phyloP scores from a whole-genome alignment of 2,888 invertebrate genomes.

The Alsophila aescularia region DNA sequence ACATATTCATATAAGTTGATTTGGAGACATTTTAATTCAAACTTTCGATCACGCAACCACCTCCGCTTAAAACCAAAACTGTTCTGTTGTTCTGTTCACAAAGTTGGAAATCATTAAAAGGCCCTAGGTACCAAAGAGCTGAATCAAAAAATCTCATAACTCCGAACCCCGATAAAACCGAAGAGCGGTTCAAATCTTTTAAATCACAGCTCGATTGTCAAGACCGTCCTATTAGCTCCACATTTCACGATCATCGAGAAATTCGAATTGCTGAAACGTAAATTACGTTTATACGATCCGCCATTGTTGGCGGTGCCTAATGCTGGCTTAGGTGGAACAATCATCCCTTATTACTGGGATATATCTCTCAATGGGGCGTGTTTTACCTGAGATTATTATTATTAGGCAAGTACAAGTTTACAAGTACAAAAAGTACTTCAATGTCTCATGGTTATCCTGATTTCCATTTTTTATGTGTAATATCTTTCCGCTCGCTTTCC shows the following conservation, averaged over 20 bases:
- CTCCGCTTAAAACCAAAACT: too few relatives aligned
- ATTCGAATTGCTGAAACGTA: slow-evolving; percentile 36
- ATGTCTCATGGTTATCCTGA: too few relatives aligned
- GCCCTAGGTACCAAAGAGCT: background rate
- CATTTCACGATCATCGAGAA: slow-evolving; percentile 37
- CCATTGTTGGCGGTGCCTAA: slow-evolving; percentile 45
- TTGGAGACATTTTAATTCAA: too few relatives aligned
- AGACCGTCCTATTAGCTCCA: slow-evolving; percentile 36
- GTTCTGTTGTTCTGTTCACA: too few relatives aligned
- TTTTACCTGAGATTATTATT: background rate
- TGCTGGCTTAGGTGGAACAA: slow-evolving; percentile 50
- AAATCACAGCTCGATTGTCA: slow-evolving; percentile 32
- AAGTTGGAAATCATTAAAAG: too few relatives aligned
- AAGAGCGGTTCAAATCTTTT: slow-evolving; percentile 27
- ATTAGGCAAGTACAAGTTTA: background rate
- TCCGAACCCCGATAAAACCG: slow-evolving; percentile 20
- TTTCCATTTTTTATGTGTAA: too few relatives aligned
- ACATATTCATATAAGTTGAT: too few relatives aligned
- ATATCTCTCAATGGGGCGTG: slow-evolving; percentile 36
- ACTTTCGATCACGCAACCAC: too few relatives aligned
- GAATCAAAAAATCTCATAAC: slow-evolving; percentile 15
- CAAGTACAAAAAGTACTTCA: too few relatives aligned
- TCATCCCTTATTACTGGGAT: slow-evolving; percentile 51
- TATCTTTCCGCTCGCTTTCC: too few relatives aligned
- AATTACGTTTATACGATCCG: slow-evolving; percentile 39